Percentiles rank a stretch among this genome's conserved stretches.
Conservation (phyloP, 1,140 invertebrate genomes). For the Leptinotarsa defecta region DNA sequence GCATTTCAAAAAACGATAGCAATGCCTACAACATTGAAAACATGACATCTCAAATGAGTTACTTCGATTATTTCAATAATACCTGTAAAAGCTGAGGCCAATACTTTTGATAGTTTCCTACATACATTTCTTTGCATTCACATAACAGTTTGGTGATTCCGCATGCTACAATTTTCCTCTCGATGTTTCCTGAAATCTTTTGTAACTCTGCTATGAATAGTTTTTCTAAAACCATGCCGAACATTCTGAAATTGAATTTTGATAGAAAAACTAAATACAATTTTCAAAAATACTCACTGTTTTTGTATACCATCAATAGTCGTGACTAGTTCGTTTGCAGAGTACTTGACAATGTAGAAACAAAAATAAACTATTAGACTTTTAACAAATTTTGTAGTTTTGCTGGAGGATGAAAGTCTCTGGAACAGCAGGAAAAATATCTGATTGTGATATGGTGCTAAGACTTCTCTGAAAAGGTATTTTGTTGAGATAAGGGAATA, state of each 20-base stretch:
- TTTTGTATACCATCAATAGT: constrained; percentile 86
- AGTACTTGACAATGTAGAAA: constrained; percentile 81
- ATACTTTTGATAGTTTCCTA: constrained; percentile 66
- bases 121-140: constrained; percentile 70
- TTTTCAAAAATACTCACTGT: constrained; percentile 63
- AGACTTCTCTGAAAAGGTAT: constrained; percentile 61
- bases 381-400: constrained; percentile 92
- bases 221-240: constrained; percentile 91
- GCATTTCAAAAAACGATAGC: constrained; percentile 86
- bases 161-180: constrained; percentile 87
- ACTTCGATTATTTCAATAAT: constrained; percentile 18
- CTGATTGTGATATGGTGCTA: constrained; percentile 82
- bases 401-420: constrained; percentile 85
- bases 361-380: constrained; percentile 89
- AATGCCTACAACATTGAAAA: constrained; percentile 65
- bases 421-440: constrained; percentile 91
- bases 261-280: constrained; percentile 20
- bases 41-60: too few relatives aligned
- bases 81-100: constrained; percentile 72
- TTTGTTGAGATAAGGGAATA: too few relatives aligned
- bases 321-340: constrained; percentile 71
- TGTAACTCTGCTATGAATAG: constrained; percentile 84
- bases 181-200: constrained; percentile 80
- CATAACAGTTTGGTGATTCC: constrained; percentile 86
- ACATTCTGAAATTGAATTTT: constrained; percentile 72